Evolutionary conservation across 2,888 invertebrate genomes (phyloP).

Genomic region (Actias luna): DNA sequence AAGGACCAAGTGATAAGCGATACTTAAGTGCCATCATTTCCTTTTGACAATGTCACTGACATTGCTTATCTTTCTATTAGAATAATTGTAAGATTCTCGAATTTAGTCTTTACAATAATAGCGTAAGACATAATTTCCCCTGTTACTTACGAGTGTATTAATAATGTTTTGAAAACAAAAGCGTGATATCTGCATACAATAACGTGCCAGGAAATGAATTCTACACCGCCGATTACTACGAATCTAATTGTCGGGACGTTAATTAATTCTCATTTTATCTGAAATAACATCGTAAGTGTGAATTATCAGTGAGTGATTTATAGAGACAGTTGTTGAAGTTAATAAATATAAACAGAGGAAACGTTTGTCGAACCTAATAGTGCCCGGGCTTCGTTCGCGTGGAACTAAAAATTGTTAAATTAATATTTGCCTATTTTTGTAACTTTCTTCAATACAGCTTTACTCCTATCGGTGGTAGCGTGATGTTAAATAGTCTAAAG

Average conservation of each 20-base stretch:
- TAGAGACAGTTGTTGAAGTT: not conserved
- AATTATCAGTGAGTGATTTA: not conserved
- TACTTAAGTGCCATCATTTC: conserved; percentile 3
- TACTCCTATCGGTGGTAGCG: too few species aligned
- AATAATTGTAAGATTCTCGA: not conserved
- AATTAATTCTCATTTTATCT: conserved; percentile 6
- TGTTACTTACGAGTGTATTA: not conserved
- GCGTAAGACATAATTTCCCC: not conserved
- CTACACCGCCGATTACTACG: conserved; percentile 3
- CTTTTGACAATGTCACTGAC: conserved; percentile 9
- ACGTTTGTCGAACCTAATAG: too few species aligned
- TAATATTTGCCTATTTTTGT: too few species aligned
- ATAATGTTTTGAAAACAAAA: not conserved
- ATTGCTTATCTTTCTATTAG: conserved; percentile 1
- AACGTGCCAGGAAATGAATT: conserved; percentile 6
- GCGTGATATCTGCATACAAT: conserved; percentile 10
- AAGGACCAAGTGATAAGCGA: not conserved
- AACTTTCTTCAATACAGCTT: too few species aligned
- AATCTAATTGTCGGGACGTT: not conserved
- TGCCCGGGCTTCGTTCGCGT: too few species aligned
- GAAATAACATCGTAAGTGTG: not conserved
- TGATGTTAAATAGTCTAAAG: too few species aligned
- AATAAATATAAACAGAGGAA: not conserved
- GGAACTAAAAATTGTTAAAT: too few species aligned
- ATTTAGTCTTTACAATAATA: not conserved